Base-by-base conservation (phyloP, 2,888 invertebrate species). In the Hedya salicella region DNA sequence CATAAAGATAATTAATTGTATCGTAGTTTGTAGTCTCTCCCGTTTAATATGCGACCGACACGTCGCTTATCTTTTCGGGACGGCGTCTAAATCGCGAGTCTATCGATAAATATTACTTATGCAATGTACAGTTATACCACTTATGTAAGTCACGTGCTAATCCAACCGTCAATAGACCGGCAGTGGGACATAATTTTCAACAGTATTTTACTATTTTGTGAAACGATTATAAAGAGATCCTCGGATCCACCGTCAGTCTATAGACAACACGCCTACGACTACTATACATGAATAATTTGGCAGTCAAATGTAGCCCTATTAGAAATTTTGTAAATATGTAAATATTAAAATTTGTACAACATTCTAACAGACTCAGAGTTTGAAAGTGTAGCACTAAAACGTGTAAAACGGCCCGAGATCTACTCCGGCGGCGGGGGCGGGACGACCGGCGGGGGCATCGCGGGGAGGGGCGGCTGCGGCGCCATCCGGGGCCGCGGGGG, bases 371-470 rank as follows among this genome's bases (percentile, higher is more conserved):
- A 49, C 21, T 52, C 6, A 57, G 39, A 61, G 49, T 36, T 39
- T 16, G 60, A 46, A 53, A 62, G 46, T 44, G 11, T 13, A 54
- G 16, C 48, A 48, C 17, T 54, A 14, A 13, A 25, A 40, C 25
- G 25, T 6, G 25, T 1, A 25, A 6, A 13, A n/a, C 4, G 30
- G 3, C n/a, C 0, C 0, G n/a, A n/a, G n/a, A 1, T 13, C 50
- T 62, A 72, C 39, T 73, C 72, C 32, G 89, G 92, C 30, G 93
- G 94, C n/a, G 93, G 94, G 19, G 93, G 93, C 14, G 93, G 92
- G 69, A 85, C 86, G 77, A 91, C 89, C 49, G 93, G 94, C 70
- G 94, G 93, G 62, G 94, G 92, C 73, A 89, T 93, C 61, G 82
- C 80, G 21, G 93, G 93, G 69, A 93, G 93, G 17, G 53, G 65